A percentile compares a stretch with the other conserved stretches of the same genome.
These are phyloP conservation scores for Loris lydekkerianus DNA, from an alignment of 2,797 vertebrate genomes.

Conservation along the genomic window DNA sequence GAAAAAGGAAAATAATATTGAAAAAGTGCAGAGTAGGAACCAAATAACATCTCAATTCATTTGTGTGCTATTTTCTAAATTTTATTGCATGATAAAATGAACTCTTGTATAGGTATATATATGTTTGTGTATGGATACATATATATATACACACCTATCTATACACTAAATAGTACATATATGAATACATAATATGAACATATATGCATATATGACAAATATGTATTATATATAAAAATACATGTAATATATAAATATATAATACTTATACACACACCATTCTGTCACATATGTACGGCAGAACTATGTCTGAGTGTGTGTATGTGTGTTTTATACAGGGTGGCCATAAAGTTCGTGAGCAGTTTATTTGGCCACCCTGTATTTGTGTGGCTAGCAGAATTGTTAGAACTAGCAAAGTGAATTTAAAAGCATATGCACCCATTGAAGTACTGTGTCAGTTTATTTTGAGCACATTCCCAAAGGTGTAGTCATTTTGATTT, in stretches of 20 bases:
- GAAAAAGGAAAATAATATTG: neutral
- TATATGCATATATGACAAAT: neutral
- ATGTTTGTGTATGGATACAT: neutral
- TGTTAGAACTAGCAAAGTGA: neutral
- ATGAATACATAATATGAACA: neutral
- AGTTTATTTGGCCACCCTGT: too few species aligned
- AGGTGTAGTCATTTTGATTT: neutral
- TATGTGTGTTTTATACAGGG: neutral
- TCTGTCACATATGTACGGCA: neutral
- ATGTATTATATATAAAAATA: neutral
- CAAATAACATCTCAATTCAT: neutral
- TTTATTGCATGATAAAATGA: neutral
- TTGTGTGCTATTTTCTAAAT: neutral
- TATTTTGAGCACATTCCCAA: neutral
- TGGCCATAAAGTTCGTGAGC: too few species aligned
- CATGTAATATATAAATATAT: neutral
- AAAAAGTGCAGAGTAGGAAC: neutral
- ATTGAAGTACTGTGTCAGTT: neutral
- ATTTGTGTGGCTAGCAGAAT: neutral
- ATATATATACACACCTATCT: neutral
- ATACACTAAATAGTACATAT: neutral
- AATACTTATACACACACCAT: neutral
- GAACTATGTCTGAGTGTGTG: neutral
- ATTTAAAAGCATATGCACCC: neutral
- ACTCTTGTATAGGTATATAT: neutral